Evolutionary conservation across 2,888 invertebrate genomes (phyloP), one percentile per base, ranked within the genome.

Genomic region (Noctua fimbriata): DNA sequence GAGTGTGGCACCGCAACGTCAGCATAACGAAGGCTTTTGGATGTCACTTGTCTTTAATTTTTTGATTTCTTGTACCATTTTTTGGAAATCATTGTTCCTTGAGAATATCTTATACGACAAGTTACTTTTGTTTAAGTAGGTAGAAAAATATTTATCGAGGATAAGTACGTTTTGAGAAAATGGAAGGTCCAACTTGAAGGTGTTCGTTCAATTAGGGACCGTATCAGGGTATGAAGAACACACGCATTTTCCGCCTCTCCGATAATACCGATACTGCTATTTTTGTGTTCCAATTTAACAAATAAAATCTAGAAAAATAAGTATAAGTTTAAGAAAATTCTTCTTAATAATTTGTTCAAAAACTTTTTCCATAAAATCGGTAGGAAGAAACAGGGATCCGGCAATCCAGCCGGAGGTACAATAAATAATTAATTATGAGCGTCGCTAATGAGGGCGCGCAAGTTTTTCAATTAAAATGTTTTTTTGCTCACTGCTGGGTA

Each of bases 391-490:
- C 69, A 79, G 24, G 76, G 78, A 67, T 67, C 73, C 36, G 66
- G 65, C 66, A 79, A 63, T 79, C 73, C 73, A 28, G 75, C 71
- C 77, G 69, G 70, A 66, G 75, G 84, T 73, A 86, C 79, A 84
- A 88, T 87, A 87, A 90, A 89, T 90, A 90, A 89, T 87, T 89
- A 87, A 89, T 88, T 87, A 89, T 83, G 81, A 84, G 81, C 73
- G 75, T 78, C 82, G 60, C 84, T 87, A 87, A 87, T 85, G 85
- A 88, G 83, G 75, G 74, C 81, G 79, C 74, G 77, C 82, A 89
- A 90, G 88, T 90, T 91, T 90, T 90, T 88, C 89, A 91, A 90
- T 91, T 88, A 88, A 89, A 87, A 80, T 80, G 76, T 86, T 87
- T 83, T 85, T 84, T 87, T 83, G 81, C 71, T 84, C 73, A 76